phyloP scores from a whole-genome alignment of 2,113 vertebrate genomes.

The Halichoerus grypus region DNA sequence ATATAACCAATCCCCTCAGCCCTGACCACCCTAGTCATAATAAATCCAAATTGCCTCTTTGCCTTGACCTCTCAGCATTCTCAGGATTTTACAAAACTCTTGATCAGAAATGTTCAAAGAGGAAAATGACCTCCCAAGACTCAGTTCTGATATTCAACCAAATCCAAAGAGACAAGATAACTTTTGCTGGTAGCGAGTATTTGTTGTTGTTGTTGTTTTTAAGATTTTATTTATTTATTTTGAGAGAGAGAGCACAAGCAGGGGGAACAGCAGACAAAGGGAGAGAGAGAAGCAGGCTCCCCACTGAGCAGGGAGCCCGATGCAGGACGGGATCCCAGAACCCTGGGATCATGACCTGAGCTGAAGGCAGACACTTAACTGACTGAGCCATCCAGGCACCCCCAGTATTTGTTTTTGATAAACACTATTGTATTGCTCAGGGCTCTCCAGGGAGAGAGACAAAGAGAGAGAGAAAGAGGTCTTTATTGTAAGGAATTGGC shows the following conservation, averaged over 20 bases:
- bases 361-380: too few relatives aligned
- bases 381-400: too few relatives aligned
- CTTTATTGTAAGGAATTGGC: background rate
- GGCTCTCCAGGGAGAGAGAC: background rate
- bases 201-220: background rate
- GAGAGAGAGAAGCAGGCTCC: too few relatives aligned
- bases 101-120: background rate
- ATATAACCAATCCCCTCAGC: background rate
- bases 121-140: background rate
- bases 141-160: background rate
- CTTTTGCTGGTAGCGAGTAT: background rate
- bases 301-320: too few relatives aligned
- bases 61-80: background rate
- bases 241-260: too few relatives aligned
- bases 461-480: background rate
- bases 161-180: background rate
- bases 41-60: background rate
- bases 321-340: too few relatives aligned
- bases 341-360: too few relatives aligned
- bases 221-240: too few relatives aligned
- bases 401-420: background rate
- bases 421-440: background rate
- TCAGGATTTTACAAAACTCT: background rate
- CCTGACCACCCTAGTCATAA: background rate
- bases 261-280: too few relatives aligned